Evolutionary conservation across 2,888 invertebrate genomes (phyloP).

Genomic region (Drosophila borborema): DNA sequence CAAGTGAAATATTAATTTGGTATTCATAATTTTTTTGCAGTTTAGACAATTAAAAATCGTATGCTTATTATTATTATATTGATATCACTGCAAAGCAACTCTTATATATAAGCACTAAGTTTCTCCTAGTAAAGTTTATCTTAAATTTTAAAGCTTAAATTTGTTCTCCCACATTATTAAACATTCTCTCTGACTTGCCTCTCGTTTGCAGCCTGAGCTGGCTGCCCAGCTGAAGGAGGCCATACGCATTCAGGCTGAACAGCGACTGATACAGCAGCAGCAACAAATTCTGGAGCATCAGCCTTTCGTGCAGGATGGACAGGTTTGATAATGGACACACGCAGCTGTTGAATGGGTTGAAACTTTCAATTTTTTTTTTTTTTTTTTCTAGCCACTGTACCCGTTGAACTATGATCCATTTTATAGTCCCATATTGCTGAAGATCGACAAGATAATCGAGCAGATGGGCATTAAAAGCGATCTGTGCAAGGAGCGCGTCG

Average conservation of each 20-base stretch:
- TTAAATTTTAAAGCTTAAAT: no score
- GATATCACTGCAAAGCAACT: no score
- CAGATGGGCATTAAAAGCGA: conserved; percentile 90
- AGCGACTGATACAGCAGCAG: conserved; percentile 87
- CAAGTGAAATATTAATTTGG: not conserved
- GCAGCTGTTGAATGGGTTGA: not conserved
- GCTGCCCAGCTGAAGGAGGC: conserved; percentile 87
- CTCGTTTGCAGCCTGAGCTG: conserved; percentile 73
- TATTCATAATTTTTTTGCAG: no score
- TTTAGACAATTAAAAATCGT: no score
- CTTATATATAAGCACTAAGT: no score
- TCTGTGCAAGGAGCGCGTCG: conserved; percentile 91
- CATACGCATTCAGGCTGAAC: conserved; percentile 87
- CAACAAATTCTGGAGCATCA: conserved; percentile 87
- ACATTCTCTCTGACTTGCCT: not conserved
- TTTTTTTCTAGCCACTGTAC: conserved; percentile 79
- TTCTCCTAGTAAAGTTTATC: no score
- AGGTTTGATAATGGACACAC: conserved; percentile 70
- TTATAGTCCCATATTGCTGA: conserved; percentile 92
- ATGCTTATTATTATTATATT: no score
- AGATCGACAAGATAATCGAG: conserved; percentile 90
- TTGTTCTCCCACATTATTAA: not conserved
- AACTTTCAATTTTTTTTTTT: conserved; percentile 6
- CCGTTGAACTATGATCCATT: conserved; percentile 87
- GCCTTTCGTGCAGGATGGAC: conserved; percentile 84